A percentile compares a stretch with the other conserved stretches of the same genome.
These are phyloP conservation scores for Cathartes aura DNA, from an alignment of 2,113 vertebrate species.

Conservation along the genomic window DNA sequence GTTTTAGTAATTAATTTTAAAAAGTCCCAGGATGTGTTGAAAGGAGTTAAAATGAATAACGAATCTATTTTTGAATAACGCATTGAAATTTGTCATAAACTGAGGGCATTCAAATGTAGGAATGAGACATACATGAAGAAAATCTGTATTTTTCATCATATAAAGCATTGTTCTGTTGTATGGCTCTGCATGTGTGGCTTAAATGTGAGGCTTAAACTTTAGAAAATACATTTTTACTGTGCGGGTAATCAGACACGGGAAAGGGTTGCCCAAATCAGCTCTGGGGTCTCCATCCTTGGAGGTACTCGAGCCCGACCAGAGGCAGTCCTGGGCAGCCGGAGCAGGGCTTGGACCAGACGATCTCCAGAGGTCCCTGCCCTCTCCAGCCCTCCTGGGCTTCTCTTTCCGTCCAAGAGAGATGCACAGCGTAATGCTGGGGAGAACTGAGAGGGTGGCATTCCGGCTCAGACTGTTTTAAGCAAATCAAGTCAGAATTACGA, in stretches of 20 bases:
- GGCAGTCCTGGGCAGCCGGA: neutral
- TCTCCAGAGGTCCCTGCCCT: neutral
- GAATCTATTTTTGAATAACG: neutral
- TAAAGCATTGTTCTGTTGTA: neutral
- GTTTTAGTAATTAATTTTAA: neutral
- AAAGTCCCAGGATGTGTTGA: neutral
- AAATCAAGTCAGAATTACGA: neutral
- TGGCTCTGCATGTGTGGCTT: neutral
- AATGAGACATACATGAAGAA: neutral
- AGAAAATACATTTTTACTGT: neutral
- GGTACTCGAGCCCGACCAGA: accelerated
- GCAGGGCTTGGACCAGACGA: too few relatives aligned
- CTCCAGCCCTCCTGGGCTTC: too few relatives aligned
- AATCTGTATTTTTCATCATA: neutral
- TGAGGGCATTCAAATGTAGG: neutral
- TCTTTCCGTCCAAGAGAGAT: accelerated
- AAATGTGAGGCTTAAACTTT: too few relatives aligned
- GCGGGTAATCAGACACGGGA: neutral
- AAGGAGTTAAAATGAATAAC: neutral
- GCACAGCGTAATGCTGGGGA: too few relatives aligned
- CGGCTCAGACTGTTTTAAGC: neutral
- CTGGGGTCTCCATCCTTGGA: neutral
- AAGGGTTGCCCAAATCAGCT: neutral
- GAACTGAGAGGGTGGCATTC: neutral
- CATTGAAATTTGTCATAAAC: neutral